A percentile compares a stretch with the other conserved stretches of the same genome.
phyloP scores from a whole-genome alignment of 53 echinoderm and acorn worm species.

The Holothuria scabra region DNA sequence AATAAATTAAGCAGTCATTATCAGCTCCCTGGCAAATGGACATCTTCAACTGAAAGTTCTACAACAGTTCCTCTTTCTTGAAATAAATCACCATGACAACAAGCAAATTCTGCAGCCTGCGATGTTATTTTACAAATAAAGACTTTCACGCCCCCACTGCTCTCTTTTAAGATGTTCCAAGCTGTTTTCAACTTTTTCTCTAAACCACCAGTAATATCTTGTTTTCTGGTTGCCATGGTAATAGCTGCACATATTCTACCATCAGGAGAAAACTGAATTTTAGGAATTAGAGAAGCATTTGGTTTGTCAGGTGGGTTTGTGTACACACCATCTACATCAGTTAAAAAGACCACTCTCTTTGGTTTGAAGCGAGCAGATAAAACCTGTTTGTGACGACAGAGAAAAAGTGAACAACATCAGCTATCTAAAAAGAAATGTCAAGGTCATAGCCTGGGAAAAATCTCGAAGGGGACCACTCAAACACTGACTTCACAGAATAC shows the following conservation, averaged over 20 bases:
- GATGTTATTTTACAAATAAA: constrained; percentile 64
- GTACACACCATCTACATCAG: constrained; percentile 79
- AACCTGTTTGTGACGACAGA: constrained; percentile 18
- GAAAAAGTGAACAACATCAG: too few species aligned
- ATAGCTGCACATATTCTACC: constrained; percentile 62
- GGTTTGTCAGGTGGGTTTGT: constrained; percentile 70
- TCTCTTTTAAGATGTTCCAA: constrained; percentile 61
- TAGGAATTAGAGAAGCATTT: constrained; percentile 63
- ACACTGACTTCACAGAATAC: too few species aligned
- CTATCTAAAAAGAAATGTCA: too few species aligned
- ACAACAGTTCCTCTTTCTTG: not conserved
- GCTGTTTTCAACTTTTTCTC: constrained; percentile 70
- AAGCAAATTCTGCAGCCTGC: constrained; percentile 50
- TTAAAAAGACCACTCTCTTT: constrained; percentile 79
- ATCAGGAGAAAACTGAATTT: constrained; percentile 58
- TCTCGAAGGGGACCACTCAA: too few species aligned
- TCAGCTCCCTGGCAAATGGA: too few species aligned
- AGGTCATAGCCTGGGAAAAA: too few species aligned
- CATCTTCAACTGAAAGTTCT: not conserved
- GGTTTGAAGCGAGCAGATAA: constrained; percentile 66
- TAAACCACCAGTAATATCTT: constrained; percentile 94
- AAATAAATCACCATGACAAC: constrained; percentile 46
- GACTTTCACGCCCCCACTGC: constrained; percentile 63
- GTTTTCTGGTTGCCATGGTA: constrained; percentile 52
- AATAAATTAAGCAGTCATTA: too few species aligned